Percentiles rank a stretch among this genome's conserved stretches.
Evolutionary conservation across 1,140 invertebrate species (phyloP).

Genomic region (Caenorhabditis tropicalis): DNA sequence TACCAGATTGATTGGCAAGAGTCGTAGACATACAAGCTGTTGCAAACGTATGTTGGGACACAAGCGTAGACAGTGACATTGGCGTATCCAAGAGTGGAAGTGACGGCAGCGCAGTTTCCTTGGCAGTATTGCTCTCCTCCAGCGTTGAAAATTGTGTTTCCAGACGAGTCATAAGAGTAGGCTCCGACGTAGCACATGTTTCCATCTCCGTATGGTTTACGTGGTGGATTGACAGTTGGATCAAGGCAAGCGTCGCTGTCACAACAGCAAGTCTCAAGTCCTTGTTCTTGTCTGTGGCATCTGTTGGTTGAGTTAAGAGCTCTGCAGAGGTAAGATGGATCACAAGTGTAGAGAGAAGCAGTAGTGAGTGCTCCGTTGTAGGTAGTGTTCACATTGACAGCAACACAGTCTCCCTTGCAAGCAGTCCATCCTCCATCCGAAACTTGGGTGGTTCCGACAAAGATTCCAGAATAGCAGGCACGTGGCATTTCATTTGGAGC

Average conservation of each 20-base stretch:
- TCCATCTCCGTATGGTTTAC: slow-evolving; percentile 27
- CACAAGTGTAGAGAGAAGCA: slow-evolving; percentile 53
- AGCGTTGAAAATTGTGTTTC: slow-evolving; percentile 9
- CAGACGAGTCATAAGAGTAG: neutral
- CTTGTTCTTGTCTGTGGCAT: slow-evolving; percentile 46
- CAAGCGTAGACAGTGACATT: slow-evolving; percentile 44
- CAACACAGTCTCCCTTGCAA: slow-evolving; percentile 48
- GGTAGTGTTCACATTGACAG: slow-evolving; percentile 38
- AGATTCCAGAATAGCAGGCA: slow-evolving; percentile 49
- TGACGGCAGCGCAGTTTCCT: slow-evolving; percentile 47
- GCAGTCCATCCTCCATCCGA: slow-evolving; percentile 38
- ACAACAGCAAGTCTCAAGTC: slow-evolving; percentile 44
- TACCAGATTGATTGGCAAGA: neutral
- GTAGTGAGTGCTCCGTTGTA: neutral
- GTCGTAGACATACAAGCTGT: slow-evolving; percentile 39
- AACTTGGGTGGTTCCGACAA: neutral
- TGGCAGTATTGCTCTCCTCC: slow-evolving; percentile 44
- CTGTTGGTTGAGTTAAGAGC: slow-evolving; percentile 45
- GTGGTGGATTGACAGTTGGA: slow-evolving; percentile 47
- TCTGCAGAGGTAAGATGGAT: slow-evolving; percentile 50
- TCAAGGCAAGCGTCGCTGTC: slow-evolving; percentile 47
- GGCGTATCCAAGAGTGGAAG: neutral
- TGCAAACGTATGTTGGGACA: slow-evolving; percentile 47
- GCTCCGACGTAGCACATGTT: slow-evolving; percentile 22
- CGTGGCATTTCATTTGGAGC: slow-evolving; percentile 44